Evolutionary conservation across 1,140 invertebrate species (phyloP).

Genomic region (Bactericera cockerelli): DNA sequence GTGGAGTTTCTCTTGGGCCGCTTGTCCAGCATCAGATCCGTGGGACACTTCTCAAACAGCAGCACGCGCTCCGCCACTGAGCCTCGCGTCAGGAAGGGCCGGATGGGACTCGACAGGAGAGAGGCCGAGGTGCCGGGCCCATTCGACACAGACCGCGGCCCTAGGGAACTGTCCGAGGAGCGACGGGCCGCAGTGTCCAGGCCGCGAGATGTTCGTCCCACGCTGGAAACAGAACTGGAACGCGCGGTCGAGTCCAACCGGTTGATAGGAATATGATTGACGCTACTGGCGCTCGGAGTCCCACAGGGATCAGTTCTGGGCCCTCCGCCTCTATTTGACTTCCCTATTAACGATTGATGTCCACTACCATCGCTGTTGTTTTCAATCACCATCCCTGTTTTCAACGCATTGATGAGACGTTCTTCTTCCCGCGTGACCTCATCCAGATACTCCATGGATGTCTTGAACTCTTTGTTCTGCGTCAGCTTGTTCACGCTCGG

Average conservation of each 20-base stretch:
- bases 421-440: conserved; percentile 59
- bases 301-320: background rate
- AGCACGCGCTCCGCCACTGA: conserved; percentile 81
- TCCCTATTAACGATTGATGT: background rate
- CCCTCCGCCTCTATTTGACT: background rate
- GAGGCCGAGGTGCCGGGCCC: background rate
- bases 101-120: conserved; percentile 41
- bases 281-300: background rate
- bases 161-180: background rate
- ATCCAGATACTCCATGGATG: conserved; percentile 14
- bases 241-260: background rate
- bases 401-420: conserved; percentile 54
- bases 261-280: background rate
- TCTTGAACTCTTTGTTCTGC: background rate
- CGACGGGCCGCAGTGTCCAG: background rate
- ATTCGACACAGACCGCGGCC: background rate
- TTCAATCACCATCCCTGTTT: conserved; percentile 49
- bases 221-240: background rate
- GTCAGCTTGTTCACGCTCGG: background rate
- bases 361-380: background rate
- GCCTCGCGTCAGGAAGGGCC: conserved; percentile 71
- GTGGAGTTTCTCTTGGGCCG: conserved; percentile 34
- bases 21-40: conserved; percentile 54
- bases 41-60: conserved; percentile 81
- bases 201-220: background rate